Base-by-base conservation (phyloP, 1,140 invertebrate species). In the Stegodyphus dumicola region DNA sequence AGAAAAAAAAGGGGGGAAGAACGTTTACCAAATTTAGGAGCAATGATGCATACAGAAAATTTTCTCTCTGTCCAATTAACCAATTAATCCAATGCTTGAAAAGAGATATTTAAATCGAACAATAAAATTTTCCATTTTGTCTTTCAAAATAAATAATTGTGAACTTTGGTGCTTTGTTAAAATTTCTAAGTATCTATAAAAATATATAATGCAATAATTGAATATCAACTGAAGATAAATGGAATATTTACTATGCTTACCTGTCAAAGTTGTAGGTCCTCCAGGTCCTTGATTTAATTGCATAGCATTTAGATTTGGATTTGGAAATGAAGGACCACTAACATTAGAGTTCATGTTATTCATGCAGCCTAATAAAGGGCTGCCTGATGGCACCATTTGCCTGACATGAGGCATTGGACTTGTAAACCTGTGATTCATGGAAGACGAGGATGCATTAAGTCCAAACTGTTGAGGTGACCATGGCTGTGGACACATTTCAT, bases 201-300 rank as follows among this genome's bases (percentile, higher is more conserved):
- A 33, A 33, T 33, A 33, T 33, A 33, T 33, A 33, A 33, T 33
- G 33, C 33, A 60, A 60, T 60, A 60, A 60, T 60, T 15, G 56
- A 60, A 60, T 60, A 60, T 60, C 9, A 10, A 15, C 56, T 60
- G 56, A 60, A 60, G 15, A 60, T 10, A 60, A 60, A 60, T 2
- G 6, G n/a, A 11, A 49, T 15, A 64, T 65, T 65, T 69, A 74
- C 51, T 33, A 48, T 7, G 48, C 49, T 66, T 56, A 76, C 81
- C 81, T 64, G 81, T 85, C 48, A 85, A 60, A 17, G 77, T 69
- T 53, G 77, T 53, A 15, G 81, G 74, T 3, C 81, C 81, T n/a
- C 73, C 74, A 54, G 74, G 53, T n/a, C 81, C 81, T 76, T 85
- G 81, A 85, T 77, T 85, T 65, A 85, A 49, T 56, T n/a, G 73